These are phyloP conservation scores for Chloroclysta siterata DNA, from an alignment of 2,888 invertebrate genomes.

Conservation along the genomic window DNA sequence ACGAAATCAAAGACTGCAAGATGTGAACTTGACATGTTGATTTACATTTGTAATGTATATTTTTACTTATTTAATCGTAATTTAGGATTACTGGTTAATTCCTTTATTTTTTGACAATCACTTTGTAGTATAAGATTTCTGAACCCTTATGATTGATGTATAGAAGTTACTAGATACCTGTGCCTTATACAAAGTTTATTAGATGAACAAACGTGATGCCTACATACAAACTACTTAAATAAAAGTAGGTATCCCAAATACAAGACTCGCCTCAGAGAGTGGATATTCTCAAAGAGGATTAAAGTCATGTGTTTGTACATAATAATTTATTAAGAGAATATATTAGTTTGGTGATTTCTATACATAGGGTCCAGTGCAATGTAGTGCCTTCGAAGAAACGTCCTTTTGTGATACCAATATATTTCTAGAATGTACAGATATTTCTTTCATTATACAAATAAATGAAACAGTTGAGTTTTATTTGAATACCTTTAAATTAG, in stretches of 20 bases:
- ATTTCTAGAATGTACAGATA: conserved; percentile 81
- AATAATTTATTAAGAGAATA: conserved; percentile 10
- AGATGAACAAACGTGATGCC: background rate
- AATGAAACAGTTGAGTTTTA: conserved; percentile 47
- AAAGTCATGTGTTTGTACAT: conserved; percentile 29
- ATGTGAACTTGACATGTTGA: conserved; percentile 65
- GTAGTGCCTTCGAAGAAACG: conserved; percentile 79
- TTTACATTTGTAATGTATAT: conserved; percentile 53
- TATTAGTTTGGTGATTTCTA: conserved; percentile 33
- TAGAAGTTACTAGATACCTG: conserved; percentile 28
- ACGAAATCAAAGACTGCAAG: conserved; percentile 83
- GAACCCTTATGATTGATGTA: conserved; percentile 35
- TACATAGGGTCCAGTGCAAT: conserved; percentile 41
- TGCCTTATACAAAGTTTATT: conserved; percentile 17
- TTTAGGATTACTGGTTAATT: conserved; percentile 67
- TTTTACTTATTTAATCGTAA: conserved; percentile 74
- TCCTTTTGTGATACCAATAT: conserved; percentile 79
- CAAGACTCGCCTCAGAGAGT: background rate
- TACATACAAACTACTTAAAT: background rate
- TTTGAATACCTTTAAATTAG: conserved; percentile 26
- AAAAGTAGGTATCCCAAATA: conserved; percentile 4
- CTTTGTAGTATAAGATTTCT: conserved; percentile 60
- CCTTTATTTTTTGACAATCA: conserved; percentile 79
- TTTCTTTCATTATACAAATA: conserved; percentile 79
- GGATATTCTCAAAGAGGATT: conserved; percentile 3